A percentile compares a stretch with the other conserved stretches of the same genome.
phyloP scores from a whole-genome alignment of 2,113 vertebrate species.

The Mesitornis unicolor region DNA sequence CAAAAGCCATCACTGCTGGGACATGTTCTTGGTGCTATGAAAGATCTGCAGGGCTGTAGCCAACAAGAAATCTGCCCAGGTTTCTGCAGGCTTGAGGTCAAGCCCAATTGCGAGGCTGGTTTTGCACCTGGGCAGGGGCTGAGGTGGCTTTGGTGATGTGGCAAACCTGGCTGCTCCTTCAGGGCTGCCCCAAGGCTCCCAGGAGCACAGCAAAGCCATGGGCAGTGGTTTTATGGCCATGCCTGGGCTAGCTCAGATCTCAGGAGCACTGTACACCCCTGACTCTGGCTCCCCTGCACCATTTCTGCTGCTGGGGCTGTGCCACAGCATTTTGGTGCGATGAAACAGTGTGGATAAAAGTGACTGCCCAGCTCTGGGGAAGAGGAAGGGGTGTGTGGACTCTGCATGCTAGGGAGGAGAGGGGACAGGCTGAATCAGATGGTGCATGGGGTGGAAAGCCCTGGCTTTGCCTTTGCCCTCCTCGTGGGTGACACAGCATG shows the following conservation, averaged over 20 bases:
- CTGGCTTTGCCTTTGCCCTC: background rate
- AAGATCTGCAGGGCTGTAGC: background rate
- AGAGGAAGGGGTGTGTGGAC: background rate
- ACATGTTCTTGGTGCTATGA: background rate
- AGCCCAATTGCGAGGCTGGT: background rate
- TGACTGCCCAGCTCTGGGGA: background rate
- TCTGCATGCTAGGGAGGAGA: background rate
- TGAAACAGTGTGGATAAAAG: background rate
- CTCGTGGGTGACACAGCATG: rapidly evolving
- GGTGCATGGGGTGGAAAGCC: background rate
- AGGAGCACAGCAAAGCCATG: background rate
- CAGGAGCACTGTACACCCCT: rapidly evolving
- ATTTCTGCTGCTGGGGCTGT: background rate
- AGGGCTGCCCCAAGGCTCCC: background rate
- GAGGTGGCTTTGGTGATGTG: background rate
- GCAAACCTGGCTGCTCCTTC: background rate
- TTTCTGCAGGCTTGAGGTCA: background rate
- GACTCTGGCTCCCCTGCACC: rapidly evolving
- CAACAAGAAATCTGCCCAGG: background rate
- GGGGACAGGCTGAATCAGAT: background rate
- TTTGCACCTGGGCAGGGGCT: background rate
- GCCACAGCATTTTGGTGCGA: background rate
- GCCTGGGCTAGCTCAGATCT: background rate
- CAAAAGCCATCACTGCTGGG: background rate
- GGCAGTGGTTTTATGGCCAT: background rate